Percentiles rank a stretch among this genome's conserved stretches.
These are phyloP conservation scores for Malurus elegans DNA, from an alignment of 2,113 vertebrate species.

Conservation along the genomic window DNA sequence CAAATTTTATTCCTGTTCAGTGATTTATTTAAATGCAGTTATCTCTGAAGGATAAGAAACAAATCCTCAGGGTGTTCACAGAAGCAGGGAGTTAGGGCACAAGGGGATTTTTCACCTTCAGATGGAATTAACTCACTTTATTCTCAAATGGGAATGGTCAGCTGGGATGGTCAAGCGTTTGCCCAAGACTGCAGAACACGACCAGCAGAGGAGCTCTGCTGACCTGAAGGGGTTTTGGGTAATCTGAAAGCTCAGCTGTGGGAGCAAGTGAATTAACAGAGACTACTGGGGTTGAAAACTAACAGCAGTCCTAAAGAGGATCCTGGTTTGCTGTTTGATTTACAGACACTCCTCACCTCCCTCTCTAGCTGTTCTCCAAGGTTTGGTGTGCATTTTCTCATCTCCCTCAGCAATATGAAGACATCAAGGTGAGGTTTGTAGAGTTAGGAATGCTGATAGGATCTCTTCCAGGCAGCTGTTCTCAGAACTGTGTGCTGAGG, in stretches of 20 bases:
- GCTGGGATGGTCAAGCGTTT: not conserved
- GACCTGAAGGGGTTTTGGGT: not conserved
- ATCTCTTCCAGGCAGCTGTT: not conserved
- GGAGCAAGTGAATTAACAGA: not conserved
- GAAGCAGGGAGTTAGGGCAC: not conserved
- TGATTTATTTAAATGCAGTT: conserved; percentile 47
- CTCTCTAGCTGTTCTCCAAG: not conserved
- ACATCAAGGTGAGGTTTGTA: not conserved
- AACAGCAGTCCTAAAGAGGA: not conserved
- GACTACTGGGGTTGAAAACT: not conserved
- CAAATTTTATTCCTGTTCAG: conserved; percentile 38
- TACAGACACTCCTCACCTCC: not conserved
- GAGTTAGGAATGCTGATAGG: not conserved
- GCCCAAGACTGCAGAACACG: not conserved
- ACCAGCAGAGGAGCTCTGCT: not conserved
- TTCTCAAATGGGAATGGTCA: not conserved
- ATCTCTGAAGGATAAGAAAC: conserved; percentile 17
- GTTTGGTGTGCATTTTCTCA: not conserved
- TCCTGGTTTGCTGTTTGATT: not conserved
- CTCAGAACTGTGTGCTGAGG: not conserved
- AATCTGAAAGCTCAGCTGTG: not conserved
- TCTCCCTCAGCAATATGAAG: not conserved
- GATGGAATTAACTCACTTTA: not conserved
- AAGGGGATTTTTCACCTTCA: conserved; percentile 24
- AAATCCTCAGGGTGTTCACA: not conserved